A percentile compares a stretch with the other conserved stretches of the same genome.
Conservation (phyloP, 2,888 invertebrate species). For the Drosophila melanocephala region DNA sequence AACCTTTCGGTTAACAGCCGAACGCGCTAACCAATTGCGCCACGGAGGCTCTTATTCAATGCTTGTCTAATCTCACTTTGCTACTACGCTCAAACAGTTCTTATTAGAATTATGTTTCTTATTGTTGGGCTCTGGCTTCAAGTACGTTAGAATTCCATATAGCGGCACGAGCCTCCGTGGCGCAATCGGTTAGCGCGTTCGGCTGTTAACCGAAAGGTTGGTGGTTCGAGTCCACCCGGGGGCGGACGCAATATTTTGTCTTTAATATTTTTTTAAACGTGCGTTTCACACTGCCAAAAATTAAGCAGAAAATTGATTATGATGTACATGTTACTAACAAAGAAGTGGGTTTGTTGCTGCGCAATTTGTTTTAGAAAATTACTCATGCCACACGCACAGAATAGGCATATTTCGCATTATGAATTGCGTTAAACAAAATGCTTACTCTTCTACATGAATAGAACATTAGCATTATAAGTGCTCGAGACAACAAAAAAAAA, state of each 20-base stretch:
- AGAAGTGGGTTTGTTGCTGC: conserved; percentile 23
- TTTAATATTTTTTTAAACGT: neutral
- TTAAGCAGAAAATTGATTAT: neutral
- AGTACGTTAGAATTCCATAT: accelerated
- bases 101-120: neutral
- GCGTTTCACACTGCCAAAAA: neutral
- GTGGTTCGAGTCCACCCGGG: conserved; percentile 99
- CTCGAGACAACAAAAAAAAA: conserved; percentile 32
- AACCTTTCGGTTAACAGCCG: conserved; percentile 99
- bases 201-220: conserved; percentile 99
- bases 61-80: neutral
- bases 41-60: conserved; percentile 87
- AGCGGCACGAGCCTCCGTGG: conserved; percentile 88
- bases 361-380: conserved; percentile 57
- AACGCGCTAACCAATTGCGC: conserved; percentile 99
- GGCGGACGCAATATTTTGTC: conserved; percentile 86
- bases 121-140: neutral
- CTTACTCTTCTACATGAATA: conserved; percentile 62
- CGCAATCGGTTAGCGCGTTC: conserved; percentile 99
- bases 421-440: conserved; percentile 49
- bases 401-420: conserved; percentile 45
- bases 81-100: neutral
- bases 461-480: conserved; percentile 67
- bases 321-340: neutral
- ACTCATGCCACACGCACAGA: conserved; percentile 58